These are phyloP conservation scores for Callipepla squamata DNA, from an alignment of 2,113 vertebrate genomes.

Conservation along the genomic window DNA sequence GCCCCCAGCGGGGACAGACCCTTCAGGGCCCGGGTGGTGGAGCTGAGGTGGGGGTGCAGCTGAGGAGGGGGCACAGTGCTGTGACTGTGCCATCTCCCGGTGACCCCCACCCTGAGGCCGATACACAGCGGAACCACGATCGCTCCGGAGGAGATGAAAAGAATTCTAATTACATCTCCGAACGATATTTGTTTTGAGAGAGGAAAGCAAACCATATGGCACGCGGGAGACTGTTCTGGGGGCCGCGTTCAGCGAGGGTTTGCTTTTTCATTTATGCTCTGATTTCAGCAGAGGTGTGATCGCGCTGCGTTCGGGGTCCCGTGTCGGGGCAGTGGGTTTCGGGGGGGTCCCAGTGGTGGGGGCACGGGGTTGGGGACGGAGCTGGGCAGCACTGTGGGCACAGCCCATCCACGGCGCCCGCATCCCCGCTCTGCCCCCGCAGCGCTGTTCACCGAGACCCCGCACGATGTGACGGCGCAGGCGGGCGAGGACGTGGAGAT, in stretches of 20 bases:
- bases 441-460: slow-evolving; percentile 95
- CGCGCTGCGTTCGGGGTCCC: not conserved
- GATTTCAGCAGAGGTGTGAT: fast-evolving
- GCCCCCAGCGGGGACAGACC: not conserved
- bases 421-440: slow-evolving; percentile 20
- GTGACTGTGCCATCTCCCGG: not conserved
- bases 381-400: not conserved
- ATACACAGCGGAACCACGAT: not conserved
- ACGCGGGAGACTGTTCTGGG: slow-evolving; percentile 26
- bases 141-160: slow-evolving; percentile 67
- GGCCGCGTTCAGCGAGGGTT: not conserved
- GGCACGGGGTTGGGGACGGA: too few species aligned
- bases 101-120: not conserved
- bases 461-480: slow-evolving; percentile 88
- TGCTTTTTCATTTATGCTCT: slow-evolving; percentile 9
- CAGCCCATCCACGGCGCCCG: fast-evolving
- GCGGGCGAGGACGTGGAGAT: slow-evolving; percentile 94
- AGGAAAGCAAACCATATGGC: slow-evolving; percentile 56
- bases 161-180: slow-evolving; percentile 67
- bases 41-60: too few species aligned
- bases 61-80: too few species aligned
- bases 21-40: not conserved
- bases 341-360: not conserved
- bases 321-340: fast-evolving
- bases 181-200: slow-evolving; percentile 71